A percentile compares a stretch with the other conserved stretches of the same genome.
phyloP scores from a whole-genome alignment of 2,888 invertebrate species.

The Zygothrica quintamaculata region DNA sequence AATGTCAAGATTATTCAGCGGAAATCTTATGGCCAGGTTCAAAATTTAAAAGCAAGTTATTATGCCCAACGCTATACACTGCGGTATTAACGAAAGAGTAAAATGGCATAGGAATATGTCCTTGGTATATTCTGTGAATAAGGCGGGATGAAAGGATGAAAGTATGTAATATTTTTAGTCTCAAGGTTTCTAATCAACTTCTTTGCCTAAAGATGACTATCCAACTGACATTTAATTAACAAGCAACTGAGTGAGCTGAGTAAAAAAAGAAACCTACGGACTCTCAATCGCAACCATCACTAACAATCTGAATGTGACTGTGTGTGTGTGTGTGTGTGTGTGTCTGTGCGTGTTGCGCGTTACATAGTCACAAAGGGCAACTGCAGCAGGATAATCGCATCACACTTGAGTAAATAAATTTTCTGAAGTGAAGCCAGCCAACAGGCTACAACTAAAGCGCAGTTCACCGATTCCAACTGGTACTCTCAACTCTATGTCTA shows the following conservation, averaged over 20 bases:
- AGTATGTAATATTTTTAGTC: not conserved
- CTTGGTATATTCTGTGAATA: slow-evolving; percentile 35
- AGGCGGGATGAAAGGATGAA: slow-evolving; percentile 23
- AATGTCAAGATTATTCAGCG: not conserved
- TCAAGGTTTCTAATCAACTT: slow-evolving; percentile 46
- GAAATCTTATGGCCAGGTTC: not conserved
- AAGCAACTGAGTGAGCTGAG: slow-evolving; percentile 19
- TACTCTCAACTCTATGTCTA: slow-evolving; percentile 31
- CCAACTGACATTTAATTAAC: slow-evolving; percentile 66
- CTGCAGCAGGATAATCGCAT: slow-evolving; percentile 76
- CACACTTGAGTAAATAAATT: slow-evolving; percentile 80
- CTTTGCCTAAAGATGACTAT: slow-evolving; percentile 51
- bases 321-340: slow-evolving; percentile 13
- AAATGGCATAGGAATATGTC: not conserved
- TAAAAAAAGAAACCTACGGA: slow-evolving; percentile 1
- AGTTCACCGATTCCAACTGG: slow-evolving; percentile 46
- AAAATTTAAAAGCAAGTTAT: not conserved
- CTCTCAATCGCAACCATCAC: slow-evolving; percentile 15
- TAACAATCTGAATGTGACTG: not conserved
- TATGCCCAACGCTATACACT: slow-evolving; percentile 10
- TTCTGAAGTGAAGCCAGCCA: slow-evolving; percentile 68
- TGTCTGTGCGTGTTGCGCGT: slow-evolving; percentile 33
- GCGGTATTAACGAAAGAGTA: not conserved
- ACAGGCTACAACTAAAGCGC: slow-evolving; percentile 11
- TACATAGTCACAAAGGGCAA: slow-evolving; percentile 65